Conservation (phyloP, 2,888 invertebrate species). For the Sylvicola cinctus region DNA sequence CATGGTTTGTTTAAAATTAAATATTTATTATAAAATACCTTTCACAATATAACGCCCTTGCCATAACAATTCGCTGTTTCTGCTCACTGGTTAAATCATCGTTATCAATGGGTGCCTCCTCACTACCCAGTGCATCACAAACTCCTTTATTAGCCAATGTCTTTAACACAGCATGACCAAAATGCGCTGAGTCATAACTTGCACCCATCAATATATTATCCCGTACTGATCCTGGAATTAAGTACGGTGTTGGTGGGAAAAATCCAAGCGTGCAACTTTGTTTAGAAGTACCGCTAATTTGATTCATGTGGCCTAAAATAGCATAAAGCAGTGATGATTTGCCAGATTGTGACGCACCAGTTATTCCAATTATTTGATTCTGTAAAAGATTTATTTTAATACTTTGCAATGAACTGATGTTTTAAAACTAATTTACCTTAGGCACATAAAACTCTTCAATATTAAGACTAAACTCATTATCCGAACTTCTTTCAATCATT, state of each 20-base stretch:
- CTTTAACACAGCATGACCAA: constrained; percentile 4
- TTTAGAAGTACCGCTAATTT: constrained; percentile 4
- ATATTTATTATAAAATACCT: neutral
- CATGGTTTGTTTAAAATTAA: neutral
- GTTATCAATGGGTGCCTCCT: constrained; percentile 2
- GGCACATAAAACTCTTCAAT: constrained; percentile 5
- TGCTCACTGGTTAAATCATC: constrained; percentile 4
- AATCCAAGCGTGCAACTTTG: constrained; percentile 6
- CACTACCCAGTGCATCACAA: neutral
- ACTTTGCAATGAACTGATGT: neutral
- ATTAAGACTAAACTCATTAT: neutral
- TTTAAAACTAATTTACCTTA: neutral
- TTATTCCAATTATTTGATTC: constrained; percentile 5
- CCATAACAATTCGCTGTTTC: constrained; percentile 5
- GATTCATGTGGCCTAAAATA: constrained; percentile 6
- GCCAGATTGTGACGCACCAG: constrained; percentile 4
- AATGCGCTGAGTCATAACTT: constrained; percentile 4
- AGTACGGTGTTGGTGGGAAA: constrained; percentile 5
- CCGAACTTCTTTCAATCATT: neutral
- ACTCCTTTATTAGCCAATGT: constrained; percentile 5
- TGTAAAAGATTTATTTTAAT: neutral
- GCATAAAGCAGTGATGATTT: constrained; percentile 6
- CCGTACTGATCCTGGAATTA: constrained; percentile 4
- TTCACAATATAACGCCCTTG: constrained; percentile 7
- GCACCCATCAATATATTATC: constrained; percentile 6